Percentiles rank a stretch among this genome's conserved stretches.
Conservation (phyloP, 2,888 invertebrate genomes). For the Dichetophora obliterata region DNA sequence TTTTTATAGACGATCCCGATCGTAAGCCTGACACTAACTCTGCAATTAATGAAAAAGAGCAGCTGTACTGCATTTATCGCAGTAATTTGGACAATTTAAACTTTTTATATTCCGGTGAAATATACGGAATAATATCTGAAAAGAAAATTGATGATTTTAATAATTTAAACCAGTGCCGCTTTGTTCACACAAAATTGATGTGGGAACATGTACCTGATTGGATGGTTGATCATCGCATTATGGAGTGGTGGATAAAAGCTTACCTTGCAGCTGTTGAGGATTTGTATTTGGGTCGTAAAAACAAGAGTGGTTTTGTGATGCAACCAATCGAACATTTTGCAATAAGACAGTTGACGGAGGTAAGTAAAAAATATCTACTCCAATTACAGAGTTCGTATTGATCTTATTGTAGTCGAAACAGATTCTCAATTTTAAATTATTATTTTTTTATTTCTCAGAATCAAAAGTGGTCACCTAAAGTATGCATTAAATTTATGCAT, state of each 20-base stretch:
- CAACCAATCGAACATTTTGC: constrained; percentile 4
- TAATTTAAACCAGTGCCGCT: neutral
- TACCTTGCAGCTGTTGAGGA: constrained; percentile 12
- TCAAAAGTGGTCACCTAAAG: constrained; percentile 5
- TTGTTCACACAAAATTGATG: constrained; percentile 22
- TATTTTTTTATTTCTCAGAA: constrained; percentile 1
- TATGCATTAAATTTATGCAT: constrained; percentile 13
- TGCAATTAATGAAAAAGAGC: neutral
- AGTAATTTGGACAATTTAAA: constrained; percentile 15
- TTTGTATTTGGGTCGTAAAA: constrained; percentile 7
- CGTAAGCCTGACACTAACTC: constrained; percentile 3
- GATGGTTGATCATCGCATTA: neutral
- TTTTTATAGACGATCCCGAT: constrained; percentile 9
- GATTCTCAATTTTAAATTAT: too few species aligned
- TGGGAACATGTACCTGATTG: neutral
- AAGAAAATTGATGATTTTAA: neutral
- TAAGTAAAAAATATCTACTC: neutral
- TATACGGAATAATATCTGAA: neutral
- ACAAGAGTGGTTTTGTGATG: neutral
- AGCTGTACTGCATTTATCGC: constrained; percentile 9
- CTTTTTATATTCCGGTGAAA: constrained; percentile 10
- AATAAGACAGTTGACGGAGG: neutral
- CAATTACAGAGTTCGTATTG: too few species aligned
- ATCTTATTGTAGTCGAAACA: too few species aligned
- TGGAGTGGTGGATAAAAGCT: constrained; percentile 12